phyloP scores from a whole-genome alignment of 2,888 invertebrate genomes.

The Aphodius granarius region DNA sequence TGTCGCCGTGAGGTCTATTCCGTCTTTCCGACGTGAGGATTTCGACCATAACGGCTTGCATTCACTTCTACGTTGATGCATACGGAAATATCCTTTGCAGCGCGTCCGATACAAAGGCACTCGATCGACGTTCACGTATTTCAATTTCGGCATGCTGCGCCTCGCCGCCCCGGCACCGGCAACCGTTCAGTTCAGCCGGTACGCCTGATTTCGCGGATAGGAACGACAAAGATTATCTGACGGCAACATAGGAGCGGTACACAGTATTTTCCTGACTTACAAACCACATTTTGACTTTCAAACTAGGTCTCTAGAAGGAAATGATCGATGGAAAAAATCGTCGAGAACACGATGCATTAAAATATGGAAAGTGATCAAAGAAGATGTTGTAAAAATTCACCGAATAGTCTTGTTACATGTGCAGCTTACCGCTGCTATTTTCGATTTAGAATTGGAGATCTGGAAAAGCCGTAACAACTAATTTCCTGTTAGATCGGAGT shows the following conservation, averaged over 20 bases:
- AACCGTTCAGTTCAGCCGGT: neutral
- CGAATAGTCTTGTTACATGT: too few relatives aligned
- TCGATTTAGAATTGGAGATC: too few relatives aligned
- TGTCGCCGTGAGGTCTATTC: neutral
- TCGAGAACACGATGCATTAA: too few relatives aligned
- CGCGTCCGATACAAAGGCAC: conserved; percentile 1
- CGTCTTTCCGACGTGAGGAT: neutral
- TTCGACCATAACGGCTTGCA: neutral
- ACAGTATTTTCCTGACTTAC: too few relatives aligned
- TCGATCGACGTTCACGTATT: conserved; percentile 39
- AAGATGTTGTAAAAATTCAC: too few relatives aligned
- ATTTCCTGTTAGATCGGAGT: too few relatives aligned
- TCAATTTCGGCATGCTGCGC: conserved; percentile 44
- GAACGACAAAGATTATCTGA: conserved; percentile 8
- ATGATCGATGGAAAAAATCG: too few relatives aligned
- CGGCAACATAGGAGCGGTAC: neutral
- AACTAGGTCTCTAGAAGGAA: too few relatives aligned
- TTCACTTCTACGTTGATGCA: neutral
- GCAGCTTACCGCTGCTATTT: too few relatives aligned
- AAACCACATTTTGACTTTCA: too few relatives aligned
- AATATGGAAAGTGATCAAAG: too few relatives aligned
- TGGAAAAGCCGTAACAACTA: too few relatives aligned
- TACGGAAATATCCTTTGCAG: conserved; percentile 2
- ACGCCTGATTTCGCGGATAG: conserved; percentile 1
- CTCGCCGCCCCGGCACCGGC: neutral